These are phyloP conservation scores for Microhierax caerulescens DNA, from an alignment of 2,797 vertebrate species.

Conservation along the genomic window DNA sequence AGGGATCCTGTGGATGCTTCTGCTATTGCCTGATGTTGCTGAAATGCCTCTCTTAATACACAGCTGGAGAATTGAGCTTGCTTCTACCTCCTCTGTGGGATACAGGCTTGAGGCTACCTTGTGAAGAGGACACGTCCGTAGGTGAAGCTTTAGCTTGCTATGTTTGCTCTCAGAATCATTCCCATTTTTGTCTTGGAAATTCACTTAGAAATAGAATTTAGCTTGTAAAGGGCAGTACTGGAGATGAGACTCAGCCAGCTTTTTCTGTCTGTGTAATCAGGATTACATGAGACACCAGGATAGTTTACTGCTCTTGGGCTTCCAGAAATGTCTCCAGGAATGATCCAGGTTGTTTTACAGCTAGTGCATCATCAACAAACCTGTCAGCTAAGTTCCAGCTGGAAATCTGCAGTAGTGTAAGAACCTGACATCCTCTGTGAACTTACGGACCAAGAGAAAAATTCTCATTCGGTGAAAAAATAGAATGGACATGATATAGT, in stretches of 20 bases:
- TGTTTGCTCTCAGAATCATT: neutral
- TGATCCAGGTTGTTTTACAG: slow-evolving; percentile 39
- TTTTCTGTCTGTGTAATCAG: neutral
- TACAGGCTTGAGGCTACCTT: neutral
- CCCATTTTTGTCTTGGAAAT: neutral
- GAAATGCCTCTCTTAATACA: neutral
- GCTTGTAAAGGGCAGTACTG: neutral
- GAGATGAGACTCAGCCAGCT: neutral
- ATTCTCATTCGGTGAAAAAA: neutral
- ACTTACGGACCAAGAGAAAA: neutral
- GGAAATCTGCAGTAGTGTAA: slow-evolving; percentile 2
- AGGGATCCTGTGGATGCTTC: neutral
- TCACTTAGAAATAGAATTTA: neutral
- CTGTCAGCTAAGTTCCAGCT: slow-evolving; percentile 42
- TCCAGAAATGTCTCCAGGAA: slow-evolving; percentile 21
- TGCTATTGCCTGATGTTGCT: neutral
- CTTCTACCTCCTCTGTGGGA: neutral
- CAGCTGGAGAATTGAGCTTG: neutral
- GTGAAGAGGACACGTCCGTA: neutral
- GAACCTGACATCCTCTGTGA: slow-evolving; percentile 20
- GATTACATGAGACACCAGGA: neutral
- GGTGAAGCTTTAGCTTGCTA: neutral
- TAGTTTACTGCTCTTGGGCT: slow-evolving; percentile 20
- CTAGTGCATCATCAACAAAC: slow-evolving; percentile 35
- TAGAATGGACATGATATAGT: neutral